Evolutionary conservation across 2,113 vertebrate genomes (phyloP).

Genomic region (Tachysurus fulvidraco): DNA sequence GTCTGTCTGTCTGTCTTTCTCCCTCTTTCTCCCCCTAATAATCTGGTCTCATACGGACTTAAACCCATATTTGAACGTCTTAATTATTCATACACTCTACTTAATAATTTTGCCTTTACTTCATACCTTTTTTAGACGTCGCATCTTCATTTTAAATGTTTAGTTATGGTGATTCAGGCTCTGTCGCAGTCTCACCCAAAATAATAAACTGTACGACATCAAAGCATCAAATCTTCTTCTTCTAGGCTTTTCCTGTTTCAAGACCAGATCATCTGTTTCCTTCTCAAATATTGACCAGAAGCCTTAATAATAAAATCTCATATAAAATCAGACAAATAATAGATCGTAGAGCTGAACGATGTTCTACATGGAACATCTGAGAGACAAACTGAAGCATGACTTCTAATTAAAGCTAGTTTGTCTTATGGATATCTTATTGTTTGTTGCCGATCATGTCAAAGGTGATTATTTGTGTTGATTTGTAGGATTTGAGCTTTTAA

Average conservation of each 20-base stretch:
- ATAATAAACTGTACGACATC: background rate
- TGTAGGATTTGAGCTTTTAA: background rate
- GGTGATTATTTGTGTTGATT: background rate
- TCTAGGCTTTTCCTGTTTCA: no score
- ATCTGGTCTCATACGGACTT: no score
- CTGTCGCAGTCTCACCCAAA: background rate
- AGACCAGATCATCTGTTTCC: no score
- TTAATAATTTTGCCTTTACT: no score
- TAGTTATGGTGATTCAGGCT: background rate
- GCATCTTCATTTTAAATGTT: background rate
- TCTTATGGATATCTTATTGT: background rate
- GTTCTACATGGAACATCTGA: background rate
- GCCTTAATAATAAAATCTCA: background rate
- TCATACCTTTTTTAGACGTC: no score
- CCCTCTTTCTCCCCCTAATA: no score
- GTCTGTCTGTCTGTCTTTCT: no score
- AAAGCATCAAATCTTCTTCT: no score
- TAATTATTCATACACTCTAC: no score
- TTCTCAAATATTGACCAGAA: background rate
- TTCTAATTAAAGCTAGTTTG: background rate
- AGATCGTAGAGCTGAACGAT: background rate
- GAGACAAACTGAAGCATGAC: background rate
- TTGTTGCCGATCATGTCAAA: background rate
- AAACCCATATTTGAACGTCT: no score
- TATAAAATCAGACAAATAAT: background rate